A percentile compares a stretch with the other conserved stretches of the same genome.
These are phyloP conservation scores for Hydractinia symbiolongicarpus DNA, from an alignment of 30 jellyfish, hydroid and myxozoan genomes.

Conservation along the genomic window DNA sequence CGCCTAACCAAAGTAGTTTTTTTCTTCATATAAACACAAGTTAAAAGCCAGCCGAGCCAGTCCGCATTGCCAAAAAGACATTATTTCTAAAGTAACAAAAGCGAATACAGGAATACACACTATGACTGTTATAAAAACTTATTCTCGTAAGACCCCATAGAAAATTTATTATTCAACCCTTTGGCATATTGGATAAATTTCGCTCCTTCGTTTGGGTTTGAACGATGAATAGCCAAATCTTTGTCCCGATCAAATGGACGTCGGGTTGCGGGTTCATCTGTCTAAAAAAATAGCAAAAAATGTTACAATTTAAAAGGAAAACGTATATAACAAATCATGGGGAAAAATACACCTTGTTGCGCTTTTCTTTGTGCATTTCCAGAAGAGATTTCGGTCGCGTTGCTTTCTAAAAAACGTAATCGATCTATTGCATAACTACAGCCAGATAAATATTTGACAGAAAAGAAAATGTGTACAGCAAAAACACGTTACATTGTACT, in stretches of 20 bases:
- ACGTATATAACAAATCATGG: neutral
- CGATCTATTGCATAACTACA: neutral
- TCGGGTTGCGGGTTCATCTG: slow-evolving; percentile 46
- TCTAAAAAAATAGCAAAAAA: slow-evolving; percentile 28
- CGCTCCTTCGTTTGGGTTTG: slow-evolving; percentile 42
- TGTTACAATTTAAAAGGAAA: neutral
- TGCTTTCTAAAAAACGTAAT: slow-evolving; percentile 32
- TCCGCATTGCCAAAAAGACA: no score
- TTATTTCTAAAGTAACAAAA: no score
- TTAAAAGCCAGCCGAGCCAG: no score
- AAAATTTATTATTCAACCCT: slow-evolving; percentile 41
- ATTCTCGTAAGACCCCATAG: slow-evolving; percentile 43
- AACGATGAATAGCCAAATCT: slow-evolving; percentile 45
- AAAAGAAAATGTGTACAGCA: neutral
- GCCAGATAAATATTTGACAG: neutral
- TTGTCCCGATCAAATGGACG: slow-evolving; percentile 59
- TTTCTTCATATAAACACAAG: no score
- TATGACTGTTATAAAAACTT: slow-evolving; percentile 40
- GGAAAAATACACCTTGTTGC: slow-evolving; percentile 47
- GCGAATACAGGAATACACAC: neutral
- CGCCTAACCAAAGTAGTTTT: no score
- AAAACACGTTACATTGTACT: slow-evolving; percentile 53
- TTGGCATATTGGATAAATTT: slow-evolving; percentile 48
- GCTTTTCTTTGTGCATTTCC: slow-evolving; percentile 69
- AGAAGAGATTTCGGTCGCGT: slow-evolving; percentile 54